Conservation (phyloP, 2,797 vertebrate species). For the Apogon hyalosoma region DNA sequence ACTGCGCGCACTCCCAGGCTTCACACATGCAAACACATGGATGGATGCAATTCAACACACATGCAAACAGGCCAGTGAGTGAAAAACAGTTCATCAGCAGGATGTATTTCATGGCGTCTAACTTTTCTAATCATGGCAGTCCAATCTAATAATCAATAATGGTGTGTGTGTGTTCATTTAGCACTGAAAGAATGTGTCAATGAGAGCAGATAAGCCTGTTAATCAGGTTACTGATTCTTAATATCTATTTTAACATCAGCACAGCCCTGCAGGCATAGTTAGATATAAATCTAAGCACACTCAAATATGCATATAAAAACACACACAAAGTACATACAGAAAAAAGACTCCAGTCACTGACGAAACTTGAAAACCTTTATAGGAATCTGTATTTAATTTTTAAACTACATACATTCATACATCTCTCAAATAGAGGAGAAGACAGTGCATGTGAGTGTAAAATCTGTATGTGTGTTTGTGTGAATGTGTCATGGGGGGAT, state of each 20-base stretch:
- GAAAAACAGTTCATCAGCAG: conserved; percentile 17
- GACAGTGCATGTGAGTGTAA: conserved; percentile 52
- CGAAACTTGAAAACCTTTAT: conserved; percentile 76
- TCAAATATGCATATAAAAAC: not conserved
- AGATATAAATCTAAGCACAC: not conserved
- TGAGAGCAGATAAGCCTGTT: conserved; percentile 24
- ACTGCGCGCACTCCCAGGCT: conserved; percentile 16
- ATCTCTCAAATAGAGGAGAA: conserved; percentile 70
- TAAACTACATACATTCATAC: conserved; percentile 83
- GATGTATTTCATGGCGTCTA: conserved; percentile 7
- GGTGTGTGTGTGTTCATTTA: conserved; percentile 17
- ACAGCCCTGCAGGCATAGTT: conserved; percentile 1
- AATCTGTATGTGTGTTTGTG: conserved; percentile 28
- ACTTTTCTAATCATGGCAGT: not conserved
- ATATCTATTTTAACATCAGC: conserved; percentile 20
- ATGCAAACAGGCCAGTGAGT: not conserved
- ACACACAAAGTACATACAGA: conserved; percentile 9
- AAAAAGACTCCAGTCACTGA: conserved; percentile 41
- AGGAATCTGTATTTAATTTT: conserved; percentile 78
- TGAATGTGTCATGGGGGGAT: conserved; percentile 39
- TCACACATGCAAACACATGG: conserved; percentile 3
- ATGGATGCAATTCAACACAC: conserved; percentile 16
- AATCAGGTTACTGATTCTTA: conserved; percentile 37
- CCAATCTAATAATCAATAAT: conserved; percentile 14
- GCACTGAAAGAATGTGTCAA: conserved; percentile 21